These are phyloP conservation scores for Oryzias sinensis DNA, from an alignment of 2,797 vertebrate species.

Conservation along the genomic window DNA sequence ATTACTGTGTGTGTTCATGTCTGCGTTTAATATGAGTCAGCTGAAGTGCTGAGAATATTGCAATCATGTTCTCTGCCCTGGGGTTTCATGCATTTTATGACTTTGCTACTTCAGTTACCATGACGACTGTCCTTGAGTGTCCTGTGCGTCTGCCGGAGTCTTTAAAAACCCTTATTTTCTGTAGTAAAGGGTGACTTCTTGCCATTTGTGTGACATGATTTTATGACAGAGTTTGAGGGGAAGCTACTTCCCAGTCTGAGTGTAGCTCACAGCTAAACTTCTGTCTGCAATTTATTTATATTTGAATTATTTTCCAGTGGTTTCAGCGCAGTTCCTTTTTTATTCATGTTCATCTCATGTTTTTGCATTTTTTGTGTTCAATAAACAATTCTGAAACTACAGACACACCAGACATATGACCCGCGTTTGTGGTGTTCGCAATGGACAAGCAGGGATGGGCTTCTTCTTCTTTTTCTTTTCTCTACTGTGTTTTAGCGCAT, in stretches of 20 bases:
- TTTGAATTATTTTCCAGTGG: too few relatives aligned
- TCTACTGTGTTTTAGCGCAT: too few relatives aligned
- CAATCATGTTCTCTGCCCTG: constrained; percentile 43
- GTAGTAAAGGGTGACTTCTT: constrained; percentile 21
- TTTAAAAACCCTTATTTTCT: constrained; percentile 24
- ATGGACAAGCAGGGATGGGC: too few relatives aligned
- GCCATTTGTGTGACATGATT: constrained; percentile 25
- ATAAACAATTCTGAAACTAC: not conserved
- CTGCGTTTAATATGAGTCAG: not conserved
- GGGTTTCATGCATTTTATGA: constrained; percentile 36
- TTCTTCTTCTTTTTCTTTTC: too few relatives aligned
- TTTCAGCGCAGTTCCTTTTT: too few relatives aligned
- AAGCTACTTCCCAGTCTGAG: constrained; percentile 17
- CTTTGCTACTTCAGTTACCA: constrained; percentile 51
- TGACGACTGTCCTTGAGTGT: constrained; percentile 59
- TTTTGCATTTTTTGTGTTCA: not conserved
- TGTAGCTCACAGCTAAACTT: not conserved
- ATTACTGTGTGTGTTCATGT: not conserved
- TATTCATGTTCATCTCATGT: too few relatives aligned
- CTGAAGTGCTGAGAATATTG: constrained; percentile 29
- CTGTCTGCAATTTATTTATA: not conserved
- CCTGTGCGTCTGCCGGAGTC: constrained; percentile 24
- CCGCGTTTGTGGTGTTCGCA: too few relatives aligned
- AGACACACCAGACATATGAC: too few relatives aligned
- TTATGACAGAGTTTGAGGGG: constrained; percentile 15